Base-by-base conservation (phyloP, 2,888 invertebrate species). In the Hartigia nigra region DNA sequence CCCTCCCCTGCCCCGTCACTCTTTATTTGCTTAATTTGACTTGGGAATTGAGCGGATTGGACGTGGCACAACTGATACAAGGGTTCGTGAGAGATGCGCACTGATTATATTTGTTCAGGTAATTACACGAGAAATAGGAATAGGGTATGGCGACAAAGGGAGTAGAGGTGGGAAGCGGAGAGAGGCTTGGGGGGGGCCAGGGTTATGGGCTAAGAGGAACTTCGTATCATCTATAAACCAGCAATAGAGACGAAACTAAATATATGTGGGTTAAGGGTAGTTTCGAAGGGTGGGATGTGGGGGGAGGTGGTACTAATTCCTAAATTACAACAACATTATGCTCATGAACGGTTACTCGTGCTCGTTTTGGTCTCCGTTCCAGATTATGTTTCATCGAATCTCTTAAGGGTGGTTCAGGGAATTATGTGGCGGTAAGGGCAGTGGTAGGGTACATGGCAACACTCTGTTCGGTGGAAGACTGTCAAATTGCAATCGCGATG, bases 71-170 rank as follows among this genome's bases (percentile, higher is more conserved):
- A 72, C 76, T 72, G 78, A 76, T 78, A 76, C 76, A 70, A 35
- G 70, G 76, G 39, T 70, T 78, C 76, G 78, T 69, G 76, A 70
- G 72, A 74, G 70, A 75, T 55, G 76, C 70, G 76, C 34, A 55
- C 76, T 78, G 78, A 78, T 78, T 78, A 78, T 78, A 78, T 78
- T 78, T 78, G 75, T 70, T 78, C 78, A 78, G 78, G 78, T 78
- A 78, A 78, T 78, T 78, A 78, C 76, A 78, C 70, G 75, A 39
- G 76, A 34, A 31, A 55, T 55, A 70, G 75, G 55, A 55, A 34
- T 75, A 74, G 34, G 69, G n/a, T 31, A n/a, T 31, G 37, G 55
- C 0, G 55, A 9, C 1, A 35, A 35, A 35, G 35, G 35, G 35
- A 34, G 4, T 35, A 9, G 35, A 9, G 35, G 9, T 0, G 5